Percentiles rank a stretch among this genome's conserved stretches.
phyloP scores from a whole-genome alignment of 2,888 invertebrate species.

The Monopis laevigella region DNA sequence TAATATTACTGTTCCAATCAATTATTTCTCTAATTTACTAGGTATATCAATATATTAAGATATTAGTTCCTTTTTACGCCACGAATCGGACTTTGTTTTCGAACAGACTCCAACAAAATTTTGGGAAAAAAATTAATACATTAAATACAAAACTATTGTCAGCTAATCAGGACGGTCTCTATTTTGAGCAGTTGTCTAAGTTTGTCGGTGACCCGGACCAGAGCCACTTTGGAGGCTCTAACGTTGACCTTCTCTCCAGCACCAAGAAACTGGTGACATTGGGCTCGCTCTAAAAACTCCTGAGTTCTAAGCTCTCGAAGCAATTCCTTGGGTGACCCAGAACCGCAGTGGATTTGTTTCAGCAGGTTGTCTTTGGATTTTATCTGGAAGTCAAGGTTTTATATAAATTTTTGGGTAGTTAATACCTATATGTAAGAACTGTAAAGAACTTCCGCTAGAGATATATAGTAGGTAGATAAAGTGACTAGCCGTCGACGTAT shows the following conservation, averaged over 20 bases:
- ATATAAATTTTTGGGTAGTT: too few relatives aligned
- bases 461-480: too few relatives aligned
- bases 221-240: slow-evolving; percentile 81
- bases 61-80: too few relatives aligned
- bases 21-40: too few relatives aligned
- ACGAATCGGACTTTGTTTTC: too few relatives aligned
- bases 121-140: too few relatives aligned
- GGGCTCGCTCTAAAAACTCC: slow-evolving; percentile 83
- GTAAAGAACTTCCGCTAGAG: too few relatives aligned
- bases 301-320: slow-evolving; percentile 78
- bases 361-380: slow-evolving; percentile 84
- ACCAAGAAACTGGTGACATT: slow-evolving; percentile 80
- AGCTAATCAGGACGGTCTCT: slow-evolving; percentile 77
- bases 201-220: slow-evolving; percentile 86
- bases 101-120: too few relatives aligned
- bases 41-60: too few relatives aligned
- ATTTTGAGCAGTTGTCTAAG: slow-evolving; percentile 84
- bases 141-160: slow-evolving; percentile 44
- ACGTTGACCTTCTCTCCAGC: slow-evolving; percentile 83
- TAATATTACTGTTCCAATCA: too few relatives aligned
- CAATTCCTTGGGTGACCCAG: slow-evolving; percentile 61
- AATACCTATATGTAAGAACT: too few relatives aligned
- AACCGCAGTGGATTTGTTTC: slow-evolving; percentile 74
- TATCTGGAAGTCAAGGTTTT: slow-evolving; percentile 72
- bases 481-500: too few relatives aligned